Base-by-base conservation (phyloP, 1,140 invertebrate genomes). In the Rhizoglyphus robini region DNA sequence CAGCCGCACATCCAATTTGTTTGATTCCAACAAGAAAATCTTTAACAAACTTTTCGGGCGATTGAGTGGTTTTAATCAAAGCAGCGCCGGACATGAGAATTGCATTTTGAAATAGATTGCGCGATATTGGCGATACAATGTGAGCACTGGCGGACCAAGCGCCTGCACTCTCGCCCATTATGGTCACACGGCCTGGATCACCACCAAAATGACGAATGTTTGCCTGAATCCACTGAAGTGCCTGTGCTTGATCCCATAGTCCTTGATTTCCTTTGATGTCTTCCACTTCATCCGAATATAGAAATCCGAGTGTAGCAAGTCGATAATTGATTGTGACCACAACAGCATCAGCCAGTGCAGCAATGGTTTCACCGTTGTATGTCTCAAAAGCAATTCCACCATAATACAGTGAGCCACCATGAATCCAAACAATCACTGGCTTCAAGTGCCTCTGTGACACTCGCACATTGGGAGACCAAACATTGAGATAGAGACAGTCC, bases 401-500 rank as follows among this genome's bases (percentile, higher is more conserved):
- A 34, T 87, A 91, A 75, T 91, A 93, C 78, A 96, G 97, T 1
- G 92, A 91, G 34, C 94, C 94, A 41, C 94, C 94, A 75, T 90
- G 96, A 67, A 97, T 87, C 93, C 92, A 97, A 34, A 96, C 83
- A 84, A 96, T 85, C n/a, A 96, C 91, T 23, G 91, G 63, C 25
- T 18, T 58, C 34, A 4, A 15, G 1, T 29, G 15, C 30, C 15
- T 57, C 29, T 20, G 54, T 8, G 1, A n/a, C 25, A n/a, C 31
- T 30, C n/a, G n/a, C 11, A 18, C 25, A 49, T 30, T 20, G 0
- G 91, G 90, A 67, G 84, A 74, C 79, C 79, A 83, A 0, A 97
- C 88, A 76, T 93, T 96, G 63, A 97, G 81, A 76, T 94, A 95
- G n/a, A 97, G 82, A 76, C 95, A 98, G 77, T 98, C 93, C 80